Evolutionary conservation across 2,113 vertebrate species (phyloP), one percentile per base, ranked within the genome.

Genomic region (Campylomormyrus numenius): DNA sequence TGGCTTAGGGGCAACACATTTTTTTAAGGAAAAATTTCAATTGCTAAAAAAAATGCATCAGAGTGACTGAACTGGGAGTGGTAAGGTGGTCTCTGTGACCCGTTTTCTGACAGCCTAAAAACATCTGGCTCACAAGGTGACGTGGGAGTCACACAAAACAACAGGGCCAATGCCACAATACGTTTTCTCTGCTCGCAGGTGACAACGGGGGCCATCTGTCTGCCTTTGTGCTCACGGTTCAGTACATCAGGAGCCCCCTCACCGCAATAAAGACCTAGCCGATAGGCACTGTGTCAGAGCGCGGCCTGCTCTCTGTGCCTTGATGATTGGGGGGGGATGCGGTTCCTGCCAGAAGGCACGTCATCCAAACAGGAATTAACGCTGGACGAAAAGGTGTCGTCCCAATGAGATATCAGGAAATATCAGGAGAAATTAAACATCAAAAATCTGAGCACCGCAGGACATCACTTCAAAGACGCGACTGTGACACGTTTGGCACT

Each of bases 171-270:
- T 0, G 35, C 5, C 17, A 8, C 5, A 1, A 17, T 15, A 80
- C 31, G 5, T 77, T 17, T 42, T 15, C 31, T 1, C 70, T 77
- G 31, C 70, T 77, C 70, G 5, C 74, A 15, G 74, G 88, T 39
- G 50, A 83, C 8, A 89, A 90, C 88, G 85, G 53, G 58, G 42
- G 88, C 89, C 91, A 91, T 90, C 91, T 90, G 91, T 62, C 87
- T 87, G 88, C 50, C 85, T 90, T 91, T 89, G 88, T 90, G 83
- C 48, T 87, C 53, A 50, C 62, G 84, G 74, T 80, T 77, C 74
- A 88, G 62, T 56, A 88, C 56, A 49, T 88, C 24, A 89, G 53
- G 74, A 89, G 80, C 90, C 89, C 70, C n/a, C 88, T 56, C 52
- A 21, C 66, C 0, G 3, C 46, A 62, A 90, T 87, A 86, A 49